Evolutionary conservation across 2,797 vertebrate genomes (phyloP), one percentile per base, ranked within the genome.

Genomic region (Tapera naevia): DNA sequence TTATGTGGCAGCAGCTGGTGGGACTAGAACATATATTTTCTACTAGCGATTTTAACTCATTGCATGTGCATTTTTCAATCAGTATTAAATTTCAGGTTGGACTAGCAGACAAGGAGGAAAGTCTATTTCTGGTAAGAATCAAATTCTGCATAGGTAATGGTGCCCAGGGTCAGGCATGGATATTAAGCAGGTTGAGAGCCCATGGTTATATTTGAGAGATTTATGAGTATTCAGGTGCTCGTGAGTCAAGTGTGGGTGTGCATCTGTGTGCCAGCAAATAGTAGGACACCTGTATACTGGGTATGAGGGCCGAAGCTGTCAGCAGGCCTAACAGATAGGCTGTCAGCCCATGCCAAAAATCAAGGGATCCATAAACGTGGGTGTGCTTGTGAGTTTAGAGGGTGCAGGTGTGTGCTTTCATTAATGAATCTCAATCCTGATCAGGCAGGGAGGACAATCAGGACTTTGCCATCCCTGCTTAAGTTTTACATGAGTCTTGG

Each of bases 21-120:
- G 3, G 13, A 75, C 4, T 2, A 39, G 22, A 39, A 7, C 0
- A 3, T 11, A 1, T 43, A 23, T 56, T 72, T 66, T 35, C 4
- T 24, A 22, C 9, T 62, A n/a, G 27, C 30, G 11, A 21, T 61
- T 69, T 81, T 79, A 81, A 53, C 2, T 7, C 6, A 41, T 2
- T 27, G 1, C 41, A 11, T 7, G 4, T 41, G 3, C 23, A 18
- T 16, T 10, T 48, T 18, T 25, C 21, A 57, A 33, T 76, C 28
- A 39, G 19, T 7, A 53, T 15, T 7, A 73, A 70, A 80, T 51
- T 54, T 58, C 24, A 71, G 50, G 16, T 4, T 83, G 35, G 9
- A 37, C 25, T 58, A 80, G 14, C 5, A 39, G n/a, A 33, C 3
- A 54, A 65, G 27, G 27, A 86, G 5, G 8, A 91, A 67, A 74